Percentiles rank a stretch among this genome's conserved stretches.
Evolutionary conservation across 2,888 invertebrate species (phyloP).

Genomic region (Diplazon laetatorius): DNA sequence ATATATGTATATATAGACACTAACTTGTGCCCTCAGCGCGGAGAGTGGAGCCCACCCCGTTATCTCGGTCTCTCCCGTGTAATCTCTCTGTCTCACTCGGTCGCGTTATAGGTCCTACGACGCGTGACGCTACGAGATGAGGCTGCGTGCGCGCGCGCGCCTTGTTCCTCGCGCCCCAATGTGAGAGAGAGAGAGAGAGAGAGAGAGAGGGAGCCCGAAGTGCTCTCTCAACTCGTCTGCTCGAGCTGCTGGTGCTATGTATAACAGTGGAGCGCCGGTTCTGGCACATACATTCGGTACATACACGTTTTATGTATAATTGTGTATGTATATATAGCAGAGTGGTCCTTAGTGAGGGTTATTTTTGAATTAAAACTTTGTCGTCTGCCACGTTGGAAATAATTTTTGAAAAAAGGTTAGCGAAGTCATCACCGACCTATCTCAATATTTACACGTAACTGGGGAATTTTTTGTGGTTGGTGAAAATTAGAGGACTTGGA

Average conservation of each 20-base stretch:
- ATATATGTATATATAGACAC: slow-evolving; percentile 78
- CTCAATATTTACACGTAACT: no score
- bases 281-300: slow-evolving; percentile 8
- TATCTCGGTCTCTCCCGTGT: slow-evolving; percentile 52
- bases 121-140: no score
- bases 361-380: no score
- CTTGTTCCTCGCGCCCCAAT: slow-evolving; percentile 28
- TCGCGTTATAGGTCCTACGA: slow-evolving; percentile 11
- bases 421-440: no score
- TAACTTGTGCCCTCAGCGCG: slow-evolving; percentile 80
- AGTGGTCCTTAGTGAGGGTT: no score
- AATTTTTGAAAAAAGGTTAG: no score
- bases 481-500: no score
- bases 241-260: slow-evolving; percentile 66
- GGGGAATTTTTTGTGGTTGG: no score
- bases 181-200: no score
- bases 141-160: slow-evolving; percentile 28
- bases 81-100: slow-evolving; percentile 52
- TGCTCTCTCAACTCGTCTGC: slow-evolving; percentile 59
- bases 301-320: not conserved
- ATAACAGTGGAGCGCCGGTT: slow-evolving; percentile 38
- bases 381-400: no score
- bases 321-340: not conserved
- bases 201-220: slow-evolving; percentile 33
- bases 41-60: slow-evolving; percentile 67